These are phyloP conservation scores for Malurus splendens DNA, from an alignment of 2,797 vertebrate genomes.

Conservation along the genomic window DNA sequence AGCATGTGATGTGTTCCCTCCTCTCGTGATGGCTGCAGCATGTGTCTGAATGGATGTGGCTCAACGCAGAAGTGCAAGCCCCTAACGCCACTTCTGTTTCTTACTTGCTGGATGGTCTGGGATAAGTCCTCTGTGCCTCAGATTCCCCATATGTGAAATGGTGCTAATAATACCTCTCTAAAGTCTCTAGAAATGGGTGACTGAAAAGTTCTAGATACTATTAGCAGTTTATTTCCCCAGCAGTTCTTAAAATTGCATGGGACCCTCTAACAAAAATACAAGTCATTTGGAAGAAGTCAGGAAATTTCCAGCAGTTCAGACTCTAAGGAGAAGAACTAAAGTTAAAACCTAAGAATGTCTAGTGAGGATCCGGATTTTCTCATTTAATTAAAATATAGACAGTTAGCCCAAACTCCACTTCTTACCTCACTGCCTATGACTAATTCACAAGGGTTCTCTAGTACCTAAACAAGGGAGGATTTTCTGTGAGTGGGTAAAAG, in stretches of 20 bases:
- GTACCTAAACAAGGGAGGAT: not conserved
- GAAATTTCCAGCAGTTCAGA: not conserved
- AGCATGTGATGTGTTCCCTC: not conserved
- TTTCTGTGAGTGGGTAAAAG: not conserved
- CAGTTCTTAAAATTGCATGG: not conserved
- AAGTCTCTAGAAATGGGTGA: not conserved
- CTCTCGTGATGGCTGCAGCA: not conserved
- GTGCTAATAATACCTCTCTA: not conserved
- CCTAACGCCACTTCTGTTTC: not conserved
- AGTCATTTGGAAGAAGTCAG: not conserved
- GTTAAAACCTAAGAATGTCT: not conserved
- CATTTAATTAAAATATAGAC: not conserved
- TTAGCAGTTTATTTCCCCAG: not conserved
- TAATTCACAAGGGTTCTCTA: not conserved
- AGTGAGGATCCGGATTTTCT: not conserved
- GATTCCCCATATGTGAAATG: not conserved
- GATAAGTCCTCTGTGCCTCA: not conserved
- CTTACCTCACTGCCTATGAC: constrained; percentile 1
- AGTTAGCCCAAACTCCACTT: not conserved
- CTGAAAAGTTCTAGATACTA: not conserved
- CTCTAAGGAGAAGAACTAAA: not conserved
- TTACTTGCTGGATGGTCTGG: not conserved
- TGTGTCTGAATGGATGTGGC: not conserved
- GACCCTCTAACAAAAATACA: not conserved
- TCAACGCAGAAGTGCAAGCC: not conserved